These are phyloP conservation scores for Madoqua kirkii DNA, from an alignment of 2,113 vertebrate species.

Conservation along the genomic window DNA sequence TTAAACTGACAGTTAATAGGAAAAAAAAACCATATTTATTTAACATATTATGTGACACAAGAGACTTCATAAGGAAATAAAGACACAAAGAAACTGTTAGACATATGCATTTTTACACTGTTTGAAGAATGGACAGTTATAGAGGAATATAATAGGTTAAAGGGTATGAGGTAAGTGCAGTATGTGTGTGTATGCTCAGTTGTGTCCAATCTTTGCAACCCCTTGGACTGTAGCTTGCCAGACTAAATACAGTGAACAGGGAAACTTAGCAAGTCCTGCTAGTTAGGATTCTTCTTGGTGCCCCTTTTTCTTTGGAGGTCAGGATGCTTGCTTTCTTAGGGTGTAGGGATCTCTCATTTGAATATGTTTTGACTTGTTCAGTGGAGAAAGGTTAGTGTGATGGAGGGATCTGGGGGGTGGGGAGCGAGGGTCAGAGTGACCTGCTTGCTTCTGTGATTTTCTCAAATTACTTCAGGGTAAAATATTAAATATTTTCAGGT, in stretches of 20 bases:
- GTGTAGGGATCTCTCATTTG: neutral
- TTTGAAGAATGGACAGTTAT: neutral
- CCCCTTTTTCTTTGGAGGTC: neutral
- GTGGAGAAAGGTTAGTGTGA: neutral
- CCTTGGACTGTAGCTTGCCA: neutral
- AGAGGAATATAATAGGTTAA: neutral
- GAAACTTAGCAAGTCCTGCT: neutral
- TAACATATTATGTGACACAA: neutral
- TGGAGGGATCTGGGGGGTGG: neutral
- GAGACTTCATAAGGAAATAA: neutral
- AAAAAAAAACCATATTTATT: neutral
- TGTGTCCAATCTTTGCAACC: neutral
- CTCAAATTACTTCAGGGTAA: neutral
- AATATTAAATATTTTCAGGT: neutral
- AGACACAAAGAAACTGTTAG: neutral
- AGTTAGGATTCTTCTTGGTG: neutral
- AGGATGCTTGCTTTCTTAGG: neutral
- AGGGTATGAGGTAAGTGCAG: neutral
- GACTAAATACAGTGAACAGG: neutral
- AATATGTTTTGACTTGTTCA: neutral
- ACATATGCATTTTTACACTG: neutral
- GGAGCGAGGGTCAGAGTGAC: neutral
- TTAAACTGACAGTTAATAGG: neutral
- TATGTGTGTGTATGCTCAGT: neutral
- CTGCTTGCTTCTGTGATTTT: neutral